phyloP scores from a whole-genome alignment of 2,888 invertebrate species.

The Scaptomyza caliginosa region DNA sequence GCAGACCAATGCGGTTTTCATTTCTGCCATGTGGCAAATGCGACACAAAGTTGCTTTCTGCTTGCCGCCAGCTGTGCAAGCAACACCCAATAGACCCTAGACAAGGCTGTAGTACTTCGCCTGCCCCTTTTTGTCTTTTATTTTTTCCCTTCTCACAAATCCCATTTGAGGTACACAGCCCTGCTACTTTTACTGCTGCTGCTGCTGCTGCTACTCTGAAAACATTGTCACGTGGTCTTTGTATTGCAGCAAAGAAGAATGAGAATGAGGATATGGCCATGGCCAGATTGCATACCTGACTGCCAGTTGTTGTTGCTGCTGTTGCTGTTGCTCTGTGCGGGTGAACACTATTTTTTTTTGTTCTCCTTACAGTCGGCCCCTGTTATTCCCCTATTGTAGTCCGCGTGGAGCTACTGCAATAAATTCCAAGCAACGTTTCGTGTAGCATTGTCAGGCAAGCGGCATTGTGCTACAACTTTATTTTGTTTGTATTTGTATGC shows the following conservation, averaged over 20 bases:
- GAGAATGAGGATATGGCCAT: conserved; percentile 26
- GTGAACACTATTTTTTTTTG: conserved; percentile 28
- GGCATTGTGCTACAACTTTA: conserved; percentile 67
- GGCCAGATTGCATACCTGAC: conserved; percentile 57
- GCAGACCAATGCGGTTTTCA: conserved; percentile 62
- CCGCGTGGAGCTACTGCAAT: conserved; percentile 49
- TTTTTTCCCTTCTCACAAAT: conserved; percentile 8
- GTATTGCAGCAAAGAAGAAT: conserved; percentile 52
- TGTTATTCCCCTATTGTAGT: conserved; percentile 4
- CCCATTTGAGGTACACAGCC: conserved; percentile 11
- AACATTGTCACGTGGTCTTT: conserved; percentile 79
- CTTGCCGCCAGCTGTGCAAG: conserved; percentile 12
- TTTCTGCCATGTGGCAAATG: conserved; percentile 39
- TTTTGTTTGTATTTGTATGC: conserved; percentile 42
- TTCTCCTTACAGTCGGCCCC: conserved; percentile 15
- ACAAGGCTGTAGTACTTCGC: conserved; percentile 11
- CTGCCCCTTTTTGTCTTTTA: not conserved
- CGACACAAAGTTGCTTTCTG: conserved; percentile 31
- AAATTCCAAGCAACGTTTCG: conserved; percentile 62
- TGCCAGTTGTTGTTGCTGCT: conserved; percentile 22
- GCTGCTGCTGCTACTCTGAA: conserved; percentile 34
- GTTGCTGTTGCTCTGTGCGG: conserved; percentile 11
- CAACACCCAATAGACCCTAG: conserved; percentile 25
- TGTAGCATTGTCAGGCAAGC: conserved; percentile 57
- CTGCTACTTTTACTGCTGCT: not conserved